These are phyloP conservation scores for Parasteatoda tepidariorum DNA, from an alignment of 1,140 invertebrate genomes.

Conservation along the genomic window DNA sequence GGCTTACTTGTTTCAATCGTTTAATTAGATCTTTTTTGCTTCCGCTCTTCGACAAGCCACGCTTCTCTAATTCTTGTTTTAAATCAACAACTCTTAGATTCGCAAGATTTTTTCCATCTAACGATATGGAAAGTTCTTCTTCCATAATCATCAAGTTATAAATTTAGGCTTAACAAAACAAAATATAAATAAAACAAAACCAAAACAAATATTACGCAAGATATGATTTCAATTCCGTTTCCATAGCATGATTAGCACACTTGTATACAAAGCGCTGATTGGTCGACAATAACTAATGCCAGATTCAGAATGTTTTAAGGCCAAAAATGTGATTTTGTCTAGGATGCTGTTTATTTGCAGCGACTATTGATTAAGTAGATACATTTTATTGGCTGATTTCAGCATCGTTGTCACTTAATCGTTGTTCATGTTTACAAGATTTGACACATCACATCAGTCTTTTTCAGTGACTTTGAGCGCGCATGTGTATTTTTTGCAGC, in stretches of 20 bases:
- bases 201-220: conserved; percentile 52
- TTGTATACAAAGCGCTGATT: conserved; percentile 44
- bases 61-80: conserved; percentile 72
- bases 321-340: no score
- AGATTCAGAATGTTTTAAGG: no score
- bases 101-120: conserved; percentile 66
- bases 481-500: no score
- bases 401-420: no score
- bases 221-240: background rate
- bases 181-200: conserved; percentile 49
- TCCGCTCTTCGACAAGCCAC: conserved; percentile 72
- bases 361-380: no score
- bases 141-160: conserved; percentile 32
- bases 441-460: no score
- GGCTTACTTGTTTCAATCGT: conserved; percentile 71
- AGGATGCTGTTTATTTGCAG: no score
- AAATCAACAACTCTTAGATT: conserved; percentile 73
- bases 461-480: no score
- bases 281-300: background rate
- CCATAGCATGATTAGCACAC: conserved; percentile 31
- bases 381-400: no score
- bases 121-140: conserved; percentile 34
- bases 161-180: conserved; percentile 41
- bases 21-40: conserved; percentile 73
- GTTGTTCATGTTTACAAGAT: no score